Conservation (phyloP, 2,113 vertebrate genomes). For the Podiceps cristatus region DNA sequence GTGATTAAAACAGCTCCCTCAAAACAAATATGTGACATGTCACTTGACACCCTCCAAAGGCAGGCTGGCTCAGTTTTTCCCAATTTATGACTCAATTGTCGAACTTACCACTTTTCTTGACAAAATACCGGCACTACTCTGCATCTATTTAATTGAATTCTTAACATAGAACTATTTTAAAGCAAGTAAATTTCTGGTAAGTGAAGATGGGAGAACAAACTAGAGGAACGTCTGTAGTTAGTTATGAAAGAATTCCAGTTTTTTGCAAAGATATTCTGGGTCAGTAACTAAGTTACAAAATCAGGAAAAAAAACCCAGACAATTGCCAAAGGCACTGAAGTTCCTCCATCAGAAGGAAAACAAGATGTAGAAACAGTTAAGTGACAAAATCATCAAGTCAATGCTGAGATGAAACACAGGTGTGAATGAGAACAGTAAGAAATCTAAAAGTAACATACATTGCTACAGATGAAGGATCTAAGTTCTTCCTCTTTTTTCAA, state of each 20-base stretch:
- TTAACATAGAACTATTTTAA: background rate
- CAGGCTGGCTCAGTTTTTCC: background rate
- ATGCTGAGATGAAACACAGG: background rate
- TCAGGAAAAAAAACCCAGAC: background rate
- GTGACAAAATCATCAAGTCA: background rate
- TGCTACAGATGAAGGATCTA: background rate
- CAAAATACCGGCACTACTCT: accelerated
- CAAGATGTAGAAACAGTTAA: background rate
- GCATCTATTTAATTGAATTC: background rate
- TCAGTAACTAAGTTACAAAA: background rate
- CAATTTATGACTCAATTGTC: background rate
- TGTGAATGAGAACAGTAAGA: background rate
- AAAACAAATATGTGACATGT: background rate
- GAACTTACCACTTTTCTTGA: background rate
- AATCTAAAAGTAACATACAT: background rate
- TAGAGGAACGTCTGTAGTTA: background rate
- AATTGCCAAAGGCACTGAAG: background rate
- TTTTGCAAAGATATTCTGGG: background rate
- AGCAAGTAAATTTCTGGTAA: background rate
- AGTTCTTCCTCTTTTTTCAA: background rate
- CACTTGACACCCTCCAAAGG: background rate
- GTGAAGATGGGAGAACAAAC: background rate
- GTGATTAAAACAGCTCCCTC: background rate
- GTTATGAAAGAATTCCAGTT: background rate
- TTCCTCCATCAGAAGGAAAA: background rate